Base-by-base conservation (phyloP, 2,888 invertebrate species). In the Brenthis daphne region DNA sequence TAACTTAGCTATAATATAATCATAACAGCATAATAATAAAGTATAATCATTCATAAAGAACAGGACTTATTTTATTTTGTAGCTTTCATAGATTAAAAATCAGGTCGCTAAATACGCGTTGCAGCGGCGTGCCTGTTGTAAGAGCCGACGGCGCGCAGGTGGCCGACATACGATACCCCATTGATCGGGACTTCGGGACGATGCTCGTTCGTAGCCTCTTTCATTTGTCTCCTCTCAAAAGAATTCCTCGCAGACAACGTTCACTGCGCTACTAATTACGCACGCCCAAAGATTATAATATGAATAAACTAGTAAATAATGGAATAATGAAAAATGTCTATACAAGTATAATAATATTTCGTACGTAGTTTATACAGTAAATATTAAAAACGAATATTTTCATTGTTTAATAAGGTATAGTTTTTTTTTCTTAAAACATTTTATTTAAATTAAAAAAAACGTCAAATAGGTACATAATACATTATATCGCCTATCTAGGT, bases 111-210 rank as follows among this genome's bases (percentile, higher is more conserved):
- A 60, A 33, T 67, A 57, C 20, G 54, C 64, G 53, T 68, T 73
- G 75, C 76, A 73, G 73, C 60, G 50, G 16, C 72, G 72, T 71
- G 71, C 65, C 65, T 64, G 72, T 67, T 74, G 74, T 78, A 80
- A 79, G 81, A 80, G 80, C 82, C 80, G 79, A 75, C 77, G 66
- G 60, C 54, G 82, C 83, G 87, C 92, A 92, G 92, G 92, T 92
- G 92, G 92, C 90, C 88, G 92, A 90, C 78, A 92, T 86, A 87
- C 89, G 92, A 92, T 90, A 90, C 82, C 85, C 87, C 81, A 90
- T 90, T 90, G 90, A 89, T 84, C 80, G 79, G 78, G 77, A 80
- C 79, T 89, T 84, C 80, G 79, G 78, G 77, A 80, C 79, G 81
- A 80, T 75, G 84, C 78, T 80, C 80, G 81, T 74, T 75, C 78